These are phyloP conservation scores for Rousettus leschenaultii DNA, from an alignment of 2,113 vertebrate genomes.

Conservation along the genomic window DNA sequence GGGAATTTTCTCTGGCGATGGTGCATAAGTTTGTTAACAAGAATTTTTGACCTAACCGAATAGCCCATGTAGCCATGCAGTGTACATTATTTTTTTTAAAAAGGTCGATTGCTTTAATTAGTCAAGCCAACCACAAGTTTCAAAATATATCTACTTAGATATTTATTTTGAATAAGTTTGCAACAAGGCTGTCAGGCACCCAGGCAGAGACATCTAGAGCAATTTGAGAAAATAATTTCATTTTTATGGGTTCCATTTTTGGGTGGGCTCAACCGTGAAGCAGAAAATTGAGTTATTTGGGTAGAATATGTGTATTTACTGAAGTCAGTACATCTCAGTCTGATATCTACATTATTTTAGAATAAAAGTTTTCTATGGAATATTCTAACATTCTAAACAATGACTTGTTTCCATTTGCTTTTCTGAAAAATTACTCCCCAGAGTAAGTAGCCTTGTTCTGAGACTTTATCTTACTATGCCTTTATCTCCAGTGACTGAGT, in stretches of 20 bases:
- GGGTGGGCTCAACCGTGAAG: not conserved
- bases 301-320: not conserved
- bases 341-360: not conserved
- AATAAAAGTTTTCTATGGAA: not conserved
- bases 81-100: not conserved
- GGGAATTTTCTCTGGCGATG: not conserved
- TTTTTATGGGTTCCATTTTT: not conserved
- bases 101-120: not conserved
- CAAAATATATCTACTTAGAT: not conserved
- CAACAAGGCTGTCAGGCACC: not conserved
- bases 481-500: not conserved
- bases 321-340: not conserved
- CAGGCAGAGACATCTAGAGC: not conserved
- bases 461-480: not conserved
- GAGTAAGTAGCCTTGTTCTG: not conserved
- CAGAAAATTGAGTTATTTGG: slow-evolving; percentile 28
- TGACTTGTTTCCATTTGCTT: not conserved
- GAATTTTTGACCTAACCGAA: not conserved
- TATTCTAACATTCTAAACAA: not conserved
- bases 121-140: not conserved
- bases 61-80: not conserved
- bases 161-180: not conserved
- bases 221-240: slow-evolving; percentile 13
- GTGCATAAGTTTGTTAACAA: not conserved
- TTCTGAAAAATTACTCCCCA: not conserved